Evolutionary conservation across 2,888 invertebrate species (phyloP).

Genomic region (Ephialtes manifestator): DNA sequence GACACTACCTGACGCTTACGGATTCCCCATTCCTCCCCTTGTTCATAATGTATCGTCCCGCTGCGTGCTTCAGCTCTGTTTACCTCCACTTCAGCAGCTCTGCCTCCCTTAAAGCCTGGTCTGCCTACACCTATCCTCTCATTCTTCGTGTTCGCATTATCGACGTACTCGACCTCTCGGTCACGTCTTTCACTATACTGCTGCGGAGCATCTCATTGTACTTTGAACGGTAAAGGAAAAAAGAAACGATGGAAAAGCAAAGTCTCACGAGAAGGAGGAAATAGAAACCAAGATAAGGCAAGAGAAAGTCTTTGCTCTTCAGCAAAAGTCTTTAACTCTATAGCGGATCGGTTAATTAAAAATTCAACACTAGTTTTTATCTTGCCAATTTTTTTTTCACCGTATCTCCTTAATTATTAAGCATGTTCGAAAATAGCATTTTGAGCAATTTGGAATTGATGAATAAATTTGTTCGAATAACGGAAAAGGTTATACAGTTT

Average conservation of each 20-base stretch:
- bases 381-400: not conserved
- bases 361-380: not conserved
- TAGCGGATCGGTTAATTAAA: not conserved
- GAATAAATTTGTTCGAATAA: too few species aligned
- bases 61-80: conserved; percentile 26
- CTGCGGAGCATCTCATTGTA: not conserved
- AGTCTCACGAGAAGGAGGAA: not conserved
- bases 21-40: conserved; percentile 40
- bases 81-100: conserved; percentile 22
- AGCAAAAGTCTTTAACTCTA: conserved; percentile 7
- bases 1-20: conserved; percentile 77
- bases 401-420: too few species aligned
- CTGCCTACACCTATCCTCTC: not conserved
- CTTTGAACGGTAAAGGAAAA: not conserved
- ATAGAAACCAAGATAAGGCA: not conserved
- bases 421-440: too few species aligned
- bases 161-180: conserved; percentile 32
- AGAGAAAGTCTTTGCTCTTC: not conserved
- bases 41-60: conserved; percentile 70
- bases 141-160: conserved; percentile 6
- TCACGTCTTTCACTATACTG: not conserved
- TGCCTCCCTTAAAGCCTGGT: not conserved
- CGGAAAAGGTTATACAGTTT: not conserved
- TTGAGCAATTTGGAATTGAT: too few species aligned
- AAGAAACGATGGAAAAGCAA: not conserved